These are phyloP conservation scores for Clarias platycephalus DNA, from an alignment of 2,797 vertebrate species.

Conservation along the genomic window DNA sequence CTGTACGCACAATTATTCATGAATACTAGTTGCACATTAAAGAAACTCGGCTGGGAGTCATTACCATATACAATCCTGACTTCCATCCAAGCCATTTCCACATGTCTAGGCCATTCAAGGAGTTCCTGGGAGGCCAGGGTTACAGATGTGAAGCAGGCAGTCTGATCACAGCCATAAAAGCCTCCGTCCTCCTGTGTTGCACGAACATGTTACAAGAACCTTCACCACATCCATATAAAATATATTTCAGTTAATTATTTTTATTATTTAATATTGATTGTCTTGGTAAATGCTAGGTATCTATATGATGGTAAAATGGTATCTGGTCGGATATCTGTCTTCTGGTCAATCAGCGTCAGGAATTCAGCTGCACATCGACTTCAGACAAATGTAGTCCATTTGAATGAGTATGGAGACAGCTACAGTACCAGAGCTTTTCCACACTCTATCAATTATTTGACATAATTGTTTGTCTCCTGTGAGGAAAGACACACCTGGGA, in stretches of 20 bases:
- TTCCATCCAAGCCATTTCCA: too few species aligned
- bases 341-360: slow-evolving; percentile 7
- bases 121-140: too few species aligned
- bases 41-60: too few species aligned
- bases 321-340: not conserved
- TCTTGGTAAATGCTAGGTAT: too few species aligned
- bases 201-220: not conserved
- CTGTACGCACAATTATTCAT: too few species aligned
- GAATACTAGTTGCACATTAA: too few species aligned
- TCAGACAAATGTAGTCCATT: too few species aligned
- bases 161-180: not conserved
- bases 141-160: too few species aligned
- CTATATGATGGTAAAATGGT: too few species aligned
- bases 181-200: not conserved
- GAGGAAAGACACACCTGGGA: not conserved
- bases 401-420: not conserved
- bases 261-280: not conserved
- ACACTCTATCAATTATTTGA: not conserved
- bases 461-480: not conserved
- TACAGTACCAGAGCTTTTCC: not conserved
- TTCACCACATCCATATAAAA: not conserved
- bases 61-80: too few species aligned
- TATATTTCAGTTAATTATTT: not conserved
- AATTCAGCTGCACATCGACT: not conserved
- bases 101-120: too few species aligned